Evolutionary conservation across 2,888 invertebrate species (phyloP).

Genomic region (Mycalesis mineus): DNA sequence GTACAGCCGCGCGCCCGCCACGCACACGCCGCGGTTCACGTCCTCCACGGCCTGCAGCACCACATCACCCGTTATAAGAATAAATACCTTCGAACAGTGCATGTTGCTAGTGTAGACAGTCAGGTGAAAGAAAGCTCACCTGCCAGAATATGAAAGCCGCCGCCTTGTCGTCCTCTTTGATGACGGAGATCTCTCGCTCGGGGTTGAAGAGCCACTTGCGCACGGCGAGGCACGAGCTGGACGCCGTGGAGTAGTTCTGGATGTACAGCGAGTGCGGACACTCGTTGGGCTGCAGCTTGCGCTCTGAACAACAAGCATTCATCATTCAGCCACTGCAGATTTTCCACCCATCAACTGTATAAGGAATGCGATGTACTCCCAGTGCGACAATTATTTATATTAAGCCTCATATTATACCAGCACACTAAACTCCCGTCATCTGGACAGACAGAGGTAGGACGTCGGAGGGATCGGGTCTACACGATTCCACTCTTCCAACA

Average conservation of each 20-base stretch:
- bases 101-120: not conserved
- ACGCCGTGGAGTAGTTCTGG: conserved; percentile 99
- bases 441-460: too few relatives aligned
- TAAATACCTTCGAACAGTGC: not conserved
- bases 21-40: conserved; percentile 94
- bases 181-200: conserved; percentile 77
- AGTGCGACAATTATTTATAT: too few relatives aligned
- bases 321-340: too few relatives aligned
- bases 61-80: not conserved
- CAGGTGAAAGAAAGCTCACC: conserved; percentile 50
- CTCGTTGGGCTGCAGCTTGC: conserved; percentile 95
- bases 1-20: conserved; percentile 93
- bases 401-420: too few relatives aligned
- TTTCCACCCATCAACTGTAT: too few relatives aligned
- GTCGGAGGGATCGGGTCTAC: too few relatives aligned
- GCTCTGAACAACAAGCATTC: too few relatives aligned
- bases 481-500: too few relatives aligned
- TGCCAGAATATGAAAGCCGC: conserved; percentile 94
- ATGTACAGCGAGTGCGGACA: conserved; percentile 98
- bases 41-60: conserved; percentile 96
- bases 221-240: conserved; percentile 94
- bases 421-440: too few relatives aligned
- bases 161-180: conserved; percentile 83
- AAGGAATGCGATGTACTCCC: too few relatives aligned
- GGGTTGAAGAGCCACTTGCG: conserved; percentile 91